These are phyloP conservation scores for Deilephila elpenor DNA, from an alignment of 2,888 invertebrate genomes.

Conservation along the genomic window DNA sequence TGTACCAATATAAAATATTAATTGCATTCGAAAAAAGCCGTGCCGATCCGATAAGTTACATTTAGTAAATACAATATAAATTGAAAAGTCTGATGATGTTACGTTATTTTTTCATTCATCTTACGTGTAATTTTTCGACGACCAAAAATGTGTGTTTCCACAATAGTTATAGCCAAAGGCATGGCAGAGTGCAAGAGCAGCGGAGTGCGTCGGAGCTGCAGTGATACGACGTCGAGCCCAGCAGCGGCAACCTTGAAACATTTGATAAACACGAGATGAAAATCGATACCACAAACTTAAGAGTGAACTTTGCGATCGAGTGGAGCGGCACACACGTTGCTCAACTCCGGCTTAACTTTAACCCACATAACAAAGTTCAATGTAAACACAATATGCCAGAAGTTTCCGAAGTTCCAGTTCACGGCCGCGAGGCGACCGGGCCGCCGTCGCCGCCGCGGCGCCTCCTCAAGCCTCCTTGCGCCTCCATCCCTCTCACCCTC, in stretches of 20 bases:
- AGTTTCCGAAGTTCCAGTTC: conserved; percentile 82
- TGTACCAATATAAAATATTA: too few species aligned
- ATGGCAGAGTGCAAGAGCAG: background rate
- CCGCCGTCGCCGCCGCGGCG: conserved; percentile 48
- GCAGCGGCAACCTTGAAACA: conserved; percentile 75
- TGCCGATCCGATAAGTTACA: too few species aligned
- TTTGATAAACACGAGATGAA: conserved; percentile 80
- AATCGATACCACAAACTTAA: conserved; percentile 81
- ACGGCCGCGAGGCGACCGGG: conserved; percentile 75
- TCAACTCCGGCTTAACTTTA: conserved; percentile 84
- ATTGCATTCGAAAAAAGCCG: too few species aligned
- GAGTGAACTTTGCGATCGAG: conserved; percentile 80
- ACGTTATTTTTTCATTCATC: too few species aligned
- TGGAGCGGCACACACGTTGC: conserved; percentile 77
- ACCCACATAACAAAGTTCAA: conserved; percentile 85
- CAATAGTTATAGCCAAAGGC: background rate
- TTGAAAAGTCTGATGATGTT: too few species aligned
- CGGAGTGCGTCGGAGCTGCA: background rate
- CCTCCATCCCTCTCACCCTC: conserved; percentile 44
- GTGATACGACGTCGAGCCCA: conserved; percentile 35
- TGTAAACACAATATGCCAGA: conserved; percentile 84
- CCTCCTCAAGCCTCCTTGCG: conserved; percentile 42
- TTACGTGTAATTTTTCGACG: background rate
- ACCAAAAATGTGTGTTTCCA: background rate
- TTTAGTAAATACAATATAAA: too few species aligned